These are phyloP conservation scores for Saimiri boliviensis DNA, from an alignment of 2,113 vertebrate genomes.

Conservation along the genomic window DNA sequence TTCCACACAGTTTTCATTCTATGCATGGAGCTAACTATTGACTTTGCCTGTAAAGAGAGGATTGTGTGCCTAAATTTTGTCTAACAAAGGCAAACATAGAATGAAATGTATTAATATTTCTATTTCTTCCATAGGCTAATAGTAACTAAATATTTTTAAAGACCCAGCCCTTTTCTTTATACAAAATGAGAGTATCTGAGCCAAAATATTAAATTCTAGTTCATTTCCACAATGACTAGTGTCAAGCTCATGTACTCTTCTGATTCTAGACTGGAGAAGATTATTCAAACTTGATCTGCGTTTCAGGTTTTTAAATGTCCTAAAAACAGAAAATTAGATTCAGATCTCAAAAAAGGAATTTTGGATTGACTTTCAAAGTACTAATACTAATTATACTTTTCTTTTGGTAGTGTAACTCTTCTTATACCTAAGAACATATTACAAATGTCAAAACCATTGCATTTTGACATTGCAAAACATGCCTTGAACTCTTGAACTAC, in stretches of 20 bases:
- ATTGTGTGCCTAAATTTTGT: neutral
- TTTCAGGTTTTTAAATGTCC: conserved; percentile 66
- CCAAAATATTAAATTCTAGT: conserved; percentile 48
- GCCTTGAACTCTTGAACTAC: conserved; percentile 54
- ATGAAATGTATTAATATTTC: neutral
- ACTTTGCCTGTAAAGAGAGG: neutral
- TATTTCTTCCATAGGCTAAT: neutral
- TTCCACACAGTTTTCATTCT: neutral
- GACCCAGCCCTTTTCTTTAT: neutral
- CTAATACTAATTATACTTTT: conserved; percentile 78
- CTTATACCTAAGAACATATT: conserved; percentile 75
- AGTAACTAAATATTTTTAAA: neutral
- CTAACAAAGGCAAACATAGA: neutral
- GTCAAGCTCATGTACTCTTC: conserved; percentile 28
- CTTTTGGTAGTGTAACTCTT: conserved; percentile 71
- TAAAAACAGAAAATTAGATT: conserved; percentile 73
- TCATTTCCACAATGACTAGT: conserved; percentile 18
- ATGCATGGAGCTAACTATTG: neutral
- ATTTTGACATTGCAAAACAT: conserved; percentile 60
- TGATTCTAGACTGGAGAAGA: conserved; percentile 43
- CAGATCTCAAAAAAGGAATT: conserved; percentile 47
- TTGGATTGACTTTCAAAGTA: conserved; percentile 72
- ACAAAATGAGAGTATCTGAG: neutral
- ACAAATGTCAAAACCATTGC: conserved; percentile 66
- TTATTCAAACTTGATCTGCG: conserved; percentile 51